A percentile compares a stretch with the other conserved stretches of the same genome.
Conservation (phyloP, 1,140 invertebrate genomes). For the Cylas formicarius region DNA sequence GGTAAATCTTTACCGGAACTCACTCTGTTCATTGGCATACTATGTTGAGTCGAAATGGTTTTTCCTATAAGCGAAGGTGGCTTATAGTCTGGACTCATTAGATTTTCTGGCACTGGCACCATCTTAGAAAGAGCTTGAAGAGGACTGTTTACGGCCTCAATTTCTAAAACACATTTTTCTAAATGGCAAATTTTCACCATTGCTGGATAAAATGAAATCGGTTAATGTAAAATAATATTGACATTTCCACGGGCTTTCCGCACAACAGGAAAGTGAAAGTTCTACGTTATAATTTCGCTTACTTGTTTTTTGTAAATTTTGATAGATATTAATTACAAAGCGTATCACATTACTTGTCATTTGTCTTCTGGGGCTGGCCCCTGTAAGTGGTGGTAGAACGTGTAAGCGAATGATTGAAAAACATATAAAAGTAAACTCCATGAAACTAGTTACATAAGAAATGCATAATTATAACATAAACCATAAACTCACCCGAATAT, state of each 20-base stretch:
- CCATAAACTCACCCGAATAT: constrained; percentile 24
- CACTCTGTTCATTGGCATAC: constrained; percentile 6
- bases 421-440: too few species aligned
- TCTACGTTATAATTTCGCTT: too few species aligned
- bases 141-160: constrained; percentile 50
- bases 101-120: constrained; percentile 75
- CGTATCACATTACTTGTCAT: too few species aligned
- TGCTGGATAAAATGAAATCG: not conserved
- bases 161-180: constrained; percentile 25
- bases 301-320: too few species aligned
- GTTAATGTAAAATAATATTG: not conserved
- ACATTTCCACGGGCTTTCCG: too few species aligned
- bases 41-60: constrained; percentile 13
- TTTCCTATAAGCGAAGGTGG: constrained; percentile 38
- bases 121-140: constrained; percentile 74
- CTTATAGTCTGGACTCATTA: constrained; percentile 76
- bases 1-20: constrained; percentile 5
- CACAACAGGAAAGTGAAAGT: too few species aligned
- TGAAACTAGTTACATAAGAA: too few species aligned
- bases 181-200: not conserved
- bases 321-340: too few species aligned
- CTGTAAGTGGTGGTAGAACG: too few species aligned
- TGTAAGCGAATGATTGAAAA: too few species aligned
- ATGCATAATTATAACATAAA: too few species aligned
- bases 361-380: too few species aligned